Percentiles rank a stretch among this genome's conserved stretches.
phyloP scores from a whole-genome alignment of 1,140 invertebrate genomes.

The Halotydeus destructor region DNA sequence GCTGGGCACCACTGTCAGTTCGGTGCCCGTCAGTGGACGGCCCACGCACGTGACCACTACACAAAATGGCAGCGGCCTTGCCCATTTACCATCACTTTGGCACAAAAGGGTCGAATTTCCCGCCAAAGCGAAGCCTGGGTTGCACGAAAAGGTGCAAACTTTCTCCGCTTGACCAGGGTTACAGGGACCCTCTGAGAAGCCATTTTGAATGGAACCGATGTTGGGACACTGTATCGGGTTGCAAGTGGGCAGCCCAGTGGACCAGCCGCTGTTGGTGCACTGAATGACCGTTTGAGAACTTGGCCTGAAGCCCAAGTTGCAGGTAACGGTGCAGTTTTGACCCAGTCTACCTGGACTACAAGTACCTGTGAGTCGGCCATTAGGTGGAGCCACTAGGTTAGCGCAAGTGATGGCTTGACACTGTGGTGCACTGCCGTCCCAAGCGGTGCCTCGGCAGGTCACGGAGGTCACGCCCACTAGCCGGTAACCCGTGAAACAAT shows the following conservation, averaged over 20 bases:
- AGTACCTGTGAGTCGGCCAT: slow-evolving; percentile 9
- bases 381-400: slow-evolving; percentile 3
- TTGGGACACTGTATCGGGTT: too few species aligned
- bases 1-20: slow-evolving; percentile 5
- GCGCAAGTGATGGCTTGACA: slow-evolving; percentile 5
- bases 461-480: too few species aligned
- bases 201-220: too few species aligned
- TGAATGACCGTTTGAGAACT: slow-evolving; percentile 19
- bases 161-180: background rate
- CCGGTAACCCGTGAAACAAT: background rate
- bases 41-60: background rate
- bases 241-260: slow-evolving; percentile 6
- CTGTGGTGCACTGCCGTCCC: too few species aligned
- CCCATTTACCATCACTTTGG: too few species aligned
- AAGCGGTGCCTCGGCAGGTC: too few species aligned
- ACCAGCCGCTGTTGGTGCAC: slow-evolving; percentile 31
- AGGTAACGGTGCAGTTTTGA: slow-evolving; percentile 7
- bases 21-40: slow-evolving; percentile 3
- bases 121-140: slow-evolving; percentile 4
- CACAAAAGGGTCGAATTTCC: slow-evolving; percentile 1
- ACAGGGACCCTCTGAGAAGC: too few species aligned
- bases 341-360: slow-evolving; percentile 11
- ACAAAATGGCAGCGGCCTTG: too few species aligned
- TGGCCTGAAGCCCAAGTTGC: slow-evolving; percentile 6
- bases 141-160: slow-evolving; percentile 2